A percentile compares a stretch with the other conserved stretches of the same genome.
phyloP scores from a whole-genome alignment of 2,113 vertebrate genomes.

The Myxocyprinus asiaticus region DNA sequence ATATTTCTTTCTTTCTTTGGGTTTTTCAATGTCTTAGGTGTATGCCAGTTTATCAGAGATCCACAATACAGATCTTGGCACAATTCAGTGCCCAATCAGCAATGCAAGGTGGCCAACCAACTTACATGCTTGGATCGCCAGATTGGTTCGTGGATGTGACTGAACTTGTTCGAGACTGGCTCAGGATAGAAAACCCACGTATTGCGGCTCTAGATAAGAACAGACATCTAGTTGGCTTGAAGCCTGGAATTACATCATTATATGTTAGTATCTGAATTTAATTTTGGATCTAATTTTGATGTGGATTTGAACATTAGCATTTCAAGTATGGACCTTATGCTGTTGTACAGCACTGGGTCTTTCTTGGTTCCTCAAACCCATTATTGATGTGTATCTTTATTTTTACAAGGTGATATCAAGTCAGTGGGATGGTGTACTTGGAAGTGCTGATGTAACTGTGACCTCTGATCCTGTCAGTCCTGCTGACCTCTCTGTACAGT shows the following conservation, averaged over 20 bases:
- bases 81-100: constrained; percentile 66
- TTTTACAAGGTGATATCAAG: constrained; percentile 66
- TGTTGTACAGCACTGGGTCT: neutral
- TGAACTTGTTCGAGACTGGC: constrained; percentile 64
- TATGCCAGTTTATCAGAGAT: constrained; percentile 70
- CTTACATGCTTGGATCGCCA: constrained; percentile 67
- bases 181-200: constrained; percentile 66
- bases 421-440: constrained; percentile 74
- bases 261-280: constrained; percentile 58
- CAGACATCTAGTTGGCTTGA: constrained; percentile 65
- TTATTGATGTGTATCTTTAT: neutral
- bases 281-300: neutral
- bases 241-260: constrained; percentile 72
- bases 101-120: constrained; percentile 52
- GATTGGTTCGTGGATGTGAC: constrained; percentile 77
- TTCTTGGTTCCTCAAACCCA: constrained; percentile 1
- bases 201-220: constrained; percentile 63
- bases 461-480: constrained; percentile 64
- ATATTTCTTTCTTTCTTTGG: neutral
- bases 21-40: constrained; percentile 60
- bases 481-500: constrained; percentile 72
- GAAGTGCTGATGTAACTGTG: constrained; percentile 70
- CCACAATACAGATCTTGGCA: constrained; percentile 71
- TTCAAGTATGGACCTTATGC: too few species aligned
- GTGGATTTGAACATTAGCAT: too few species aligned